Percentiles rank a stretch among this genome's conserved stretches.
phyloP scores from a whole-genome alignment of 2,113 vertebrate genomes.

The Neogale vison region DNA sequence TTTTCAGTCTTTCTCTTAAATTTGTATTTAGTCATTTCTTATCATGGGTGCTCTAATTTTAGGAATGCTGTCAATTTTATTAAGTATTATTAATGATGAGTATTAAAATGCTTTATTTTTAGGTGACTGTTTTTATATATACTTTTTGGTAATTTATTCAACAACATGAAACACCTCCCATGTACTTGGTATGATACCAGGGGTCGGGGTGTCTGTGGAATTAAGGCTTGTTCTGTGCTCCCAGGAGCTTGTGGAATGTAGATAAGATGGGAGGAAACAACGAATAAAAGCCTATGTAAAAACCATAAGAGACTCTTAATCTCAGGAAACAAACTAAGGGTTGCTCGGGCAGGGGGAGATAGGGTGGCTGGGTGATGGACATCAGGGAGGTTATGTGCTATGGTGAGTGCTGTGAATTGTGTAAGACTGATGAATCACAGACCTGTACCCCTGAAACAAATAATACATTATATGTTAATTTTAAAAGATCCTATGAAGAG shows the following conservation, averaged over 20 bases:
- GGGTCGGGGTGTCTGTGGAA: accelerated
- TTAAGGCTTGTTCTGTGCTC: not conserved
- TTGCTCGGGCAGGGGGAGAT: too few relatives aligned
- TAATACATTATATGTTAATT: too few relatives aligned
- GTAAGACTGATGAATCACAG: too few relatives aligned
- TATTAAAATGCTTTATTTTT: not conserved
- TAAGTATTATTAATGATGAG: not conserved
- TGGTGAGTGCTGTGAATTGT: too few relatives aligned
- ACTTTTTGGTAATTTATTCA: not conserved
- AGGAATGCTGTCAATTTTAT: not conserved
- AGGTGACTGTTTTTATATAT: not conserved
- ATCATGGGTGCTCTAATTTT: not conserved
- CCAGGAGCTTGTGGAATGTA: not conserved
- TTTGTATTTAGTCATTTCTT: not conserved
- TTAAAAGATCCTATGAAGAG: too few relatives aligned
- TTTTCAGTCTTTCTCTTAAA: not conserved
- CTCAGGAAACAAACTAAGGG: too few relatives aligned
- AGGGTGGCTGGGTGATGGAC: too few relatives aligned
- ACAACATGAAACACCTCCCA: not conserved
- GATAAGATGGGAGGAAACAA: not conserved
- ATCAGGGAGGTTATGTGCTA: too few relatives aligned
- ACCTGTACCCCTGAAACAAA: too few relatives aligned
- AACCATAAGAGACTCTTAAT: too few relatives aligned
- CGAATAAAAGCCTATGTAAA: not conserved
- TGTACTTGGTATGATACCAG: not conserved